Evolutionary conservation across 2,797 vertebrate genomes (phyloP), one percentile per base, ranked within the genome.

Genomic region (Fistularia tabacaria): DNA sequence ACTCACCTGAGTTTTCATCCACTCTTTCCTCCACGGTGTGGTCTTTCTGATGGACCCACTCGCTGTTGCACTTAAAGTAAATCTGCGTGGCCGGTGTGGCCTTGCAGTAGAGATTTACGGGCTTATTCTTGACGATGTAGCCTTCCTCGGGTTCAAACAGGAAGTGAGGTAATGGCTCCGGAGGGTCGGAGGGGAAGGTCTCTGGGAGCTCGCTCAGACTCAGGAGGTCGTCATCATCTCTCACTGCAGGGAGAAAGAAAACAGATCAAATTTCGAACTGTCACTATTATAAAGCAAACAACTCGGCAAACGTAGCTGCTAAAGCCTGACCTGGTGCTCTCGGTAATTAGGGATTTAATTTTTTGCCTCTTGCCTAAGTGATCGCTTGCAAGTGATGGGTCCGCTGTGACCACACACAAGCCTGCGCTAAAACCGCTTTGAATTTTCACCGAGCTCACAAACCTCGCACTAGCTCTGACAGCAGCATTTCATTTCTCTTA

Each of bases 41-140:
- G 76, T 96, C 95, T 78, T 96, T 97, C 86, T 98, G 95, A 82
- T 98, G 95, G 65, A 98, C 95, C 95, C 95, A 97, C 71, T 97
- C 95, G 0, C 95, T 95, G 84, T 98, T 97, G 86, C 95, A 96
- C 78, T 98, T 98, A 74, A 97, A 97, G 85, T 97, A 96, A 79
- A 97, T 97, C 83, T 97, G 95, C 0, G 95, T 95, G 80, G 95
- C 95, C 0, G 95, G 95, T 10, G 94, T 95, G 0, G 95, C 95
- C 83, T 95, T 95, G 87, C 95, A 98, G 71, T 94, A 94, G 38
- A 98, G 89, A 73, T 94, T 95, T 62, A 96, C 94, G 0, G 95
- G 95, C 73, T 96, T 97, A 63, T 96, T 97, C 89, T 97, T 97
- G 70, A 97, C 94, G 11, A 98, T 98, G 73, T 96, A 98, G 62